Conservation (phyloP, 2,113 vertebrate species). For the Tachycineta bicolor region DNA sequence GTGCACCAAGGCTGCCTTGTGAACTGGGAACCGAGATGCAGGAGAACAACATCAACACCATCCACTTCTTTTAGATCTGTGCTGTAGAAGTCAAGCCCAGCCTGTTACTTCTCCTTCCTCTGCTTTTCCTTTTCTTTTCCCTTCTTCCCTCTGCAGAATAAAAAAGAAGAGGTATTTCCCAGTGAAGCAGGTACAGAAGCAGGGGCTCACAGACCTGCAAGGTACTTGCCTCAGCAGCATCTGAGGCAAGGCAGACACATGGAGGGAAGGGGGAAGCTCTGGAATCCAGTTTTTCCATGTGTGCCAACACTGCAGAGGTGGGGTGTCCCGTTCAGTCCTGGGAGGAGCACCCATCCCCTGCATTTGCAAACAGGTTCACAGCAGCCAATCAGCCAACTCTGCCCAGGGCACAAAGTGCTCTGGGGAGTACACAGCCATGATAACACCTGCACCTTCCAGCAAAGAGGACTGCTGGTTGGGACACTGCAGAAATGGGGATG, state of each 20-base stretch:
- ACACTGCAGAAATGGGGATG: neutral
- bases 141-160: neutral
- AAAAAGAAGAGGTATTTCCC: neutral
- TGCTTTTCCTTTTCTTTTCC: neutral
- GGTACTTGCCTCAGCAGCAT: neutral
- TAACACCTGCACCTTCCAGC: neutral
- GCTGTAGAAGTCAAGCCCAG: neutral
- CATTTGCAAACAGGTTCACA: slow-evolving; percentile 49
- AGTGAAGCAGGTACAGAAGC: neutral
- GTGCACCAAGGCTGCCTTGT: neutral
- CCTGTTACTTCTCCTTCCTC: neutral
- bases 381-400: neutral
- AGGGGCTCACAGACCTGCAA: neutral
- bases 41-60: neutral
- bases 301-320: neutral
- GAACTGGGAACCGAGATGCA: neutral
- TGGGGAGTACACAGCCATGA: neutral
- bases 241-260: neutral
- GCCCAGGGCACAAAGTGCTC: neutral
- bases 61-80: neutral
- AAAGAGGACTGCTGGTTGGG: neutral
- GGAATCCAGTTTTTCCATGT: neutral
- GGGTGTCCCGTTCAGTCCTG: neutral
- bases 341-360: slow-evolving; percentile 18
- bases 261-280: neutral